These are phyloP conservation scores for Thaleichthys pacificus DNA, from an alignment of 2,797 vertebrate genomes.

Conservation along the genomic window DNA sequence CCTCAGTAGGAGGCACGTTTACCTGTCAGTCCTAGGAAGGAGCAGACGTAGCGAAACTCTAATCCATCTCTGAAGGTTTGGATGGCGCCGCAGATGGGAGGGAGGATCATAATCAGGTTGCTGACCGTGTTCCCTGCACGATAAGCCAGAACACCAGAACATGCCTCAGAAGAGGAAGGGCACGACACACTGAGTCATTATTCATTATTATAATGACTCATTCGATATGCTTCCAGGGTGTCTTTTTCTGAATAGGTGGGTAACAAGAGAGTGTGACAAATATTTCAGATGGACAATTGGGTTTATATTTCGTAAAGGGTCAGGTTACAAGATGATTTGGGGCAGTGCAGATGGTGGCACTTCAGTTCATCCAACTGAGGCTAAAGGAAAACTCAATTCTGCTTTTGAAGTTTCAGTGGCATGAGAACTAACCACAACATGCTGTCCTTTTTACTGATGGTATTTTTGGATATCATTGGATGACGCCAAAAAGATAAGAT, in stretches of 20 bases:
- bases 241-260: not conserved
- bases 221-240: not conserved
- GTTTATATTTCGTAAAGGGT: no score
- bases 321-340: no score
- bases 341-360: no score
- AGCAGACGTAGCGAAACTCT: constrained; percentile 89
- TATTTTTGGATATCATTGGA: not conserved
- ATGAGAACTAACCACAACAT: not conserved
- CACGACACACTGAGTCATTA: not conserved
- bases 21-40: constrained; percentile 94
- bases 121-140: constrained; percentile 96
- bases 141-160: constrained; percentile 19
- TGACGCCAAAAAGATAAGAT: not conserved
- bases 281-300: no score
- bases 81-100: constrained; percentile 91
- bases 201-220: not conserved
- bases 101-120: constrained; percentile 99
- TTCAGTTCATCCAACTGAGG: no score
- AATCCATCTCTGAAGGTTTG: constrained; percentile 88
- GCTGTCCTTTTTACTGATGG: not conserved
- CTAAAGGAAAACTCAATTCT: not conserved
- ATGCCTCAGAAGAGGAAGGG: no score
- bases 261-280: not conserved
- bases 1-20: constrained; percentile 21
- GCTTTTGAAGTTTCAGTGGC: not conserved